These are phyloP conservation scores for Hephaestus fuliginosus DNA, from an alignment of 2,797 vertebrate genomes.

Conservation along the genomic window DNA sequence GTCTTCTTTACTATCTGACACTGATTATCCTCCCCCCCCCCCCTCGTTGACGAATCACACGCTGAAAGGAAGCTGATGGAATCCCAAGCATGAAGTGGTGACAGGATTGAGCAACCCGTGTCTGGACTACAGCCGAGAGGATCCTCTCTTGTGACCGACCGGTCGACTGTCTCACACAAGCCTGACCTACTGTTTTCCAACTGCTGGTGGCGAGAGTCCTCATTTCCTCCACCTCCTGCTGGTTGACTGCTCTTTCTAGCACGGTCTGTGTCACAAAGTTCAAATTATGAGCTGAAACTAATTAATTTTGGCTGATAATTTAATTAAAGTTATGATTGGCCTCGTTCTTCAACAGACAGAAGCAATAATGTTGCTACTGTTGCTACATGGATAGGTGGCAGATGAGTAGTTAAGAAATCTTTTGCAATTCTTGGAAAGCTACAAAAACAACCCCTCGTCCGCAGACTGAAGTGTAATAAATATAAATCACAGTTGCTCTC, in stretches of 20 bases:
- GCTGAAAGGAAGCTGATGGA: constrained; percentile 82
- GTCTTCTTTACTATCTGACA: constrained; percentile 66
- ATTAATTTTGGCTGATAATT: no score
- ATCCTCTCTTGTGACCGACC: constrained; percentile 67
- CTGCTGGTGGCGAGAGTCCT: constrained; percentile 24
- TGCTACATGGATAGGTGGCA: constrained; percentile 13
- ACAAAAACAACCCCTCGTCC: background rate
- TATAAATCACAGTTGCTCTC: constrained; percentile 4
- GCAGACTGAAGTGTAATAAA: background rate
- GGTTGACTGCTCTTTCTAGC: background rate
- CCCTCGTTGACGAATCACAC: constrained; percentile 67
- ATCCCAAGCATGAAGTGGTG: constrained; percentile 84
- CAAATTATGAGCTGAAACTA: background rate
- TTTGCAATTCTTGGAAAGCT: constrained; percentile 18
- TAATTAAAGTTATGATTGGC: no score
- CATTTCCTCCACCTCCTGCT: background rate
- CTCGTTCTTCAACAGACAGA: background rate
- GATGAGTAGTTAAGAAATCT: background rate
- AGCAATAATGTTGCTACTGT: background rate
- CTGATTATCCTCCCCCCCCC: constrained; percentile 64
- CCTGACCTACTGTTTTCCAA: constrained; percentile 58
- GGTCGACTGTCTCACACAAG: constrained; percentile 54
- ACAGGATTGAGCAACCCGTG: constrained; percentile 81
- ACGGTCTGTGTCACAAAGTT: background rate
- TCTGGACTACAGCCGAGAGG: constrained; percentile 65